These are phyloP conservation scores for Palaemon carinicauda DNA, from an alignment of 1,140 invertebrate genomes.

Conservation along the genomic window DNA sequence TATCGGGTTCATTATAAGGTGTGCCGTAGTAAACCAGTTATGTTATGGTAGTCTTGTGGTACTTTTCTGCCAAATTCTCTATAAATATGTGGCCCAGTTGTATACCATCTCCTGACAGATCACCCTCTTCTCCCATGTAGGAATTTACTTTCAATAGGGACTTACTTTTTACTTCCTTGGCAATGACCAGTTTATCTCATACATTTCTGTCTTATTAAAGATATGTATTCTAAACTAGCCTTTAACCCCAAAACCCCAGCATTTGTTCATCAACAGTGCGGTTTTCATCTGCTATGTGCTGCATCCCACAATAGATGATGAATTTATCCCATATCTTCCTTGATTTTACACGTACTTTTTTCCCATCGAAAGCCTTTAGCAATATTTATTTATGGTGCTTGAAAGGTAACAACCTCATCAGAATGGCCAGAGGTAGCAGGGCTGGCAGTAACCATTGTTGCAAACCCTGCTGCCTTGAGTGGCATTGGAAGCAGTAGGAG, in stretches of 20 bases:
- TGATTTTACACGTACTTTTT: too few species aligned
- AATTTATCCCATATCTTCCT: too few species aligned
- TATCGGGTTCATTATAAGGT: too few species aligned
- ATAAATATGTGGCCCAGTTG: slow-evolving; percentile 38
- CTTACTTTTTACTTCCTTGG: slow-evolving; percentile 40
- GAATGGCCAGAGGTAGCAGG: too few species aligned
- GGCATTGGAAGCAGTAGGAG: too few species aligned
- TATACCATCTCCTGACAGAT: background rate
- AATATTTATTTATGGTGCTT: too few species aligned
- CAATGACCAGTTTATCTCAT: slow-evolving; percentile 61
- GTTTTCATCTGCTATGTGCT: slow-evolving; percentile 2
- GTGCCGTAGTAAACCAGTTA: slow-evolving; percentile 59
- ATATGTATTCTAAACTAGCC: slow-evolving; percentile 62
- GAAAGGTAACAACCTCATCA: too few species aligned
- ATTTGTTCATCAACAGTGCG: slow-evolving; percentile 62
- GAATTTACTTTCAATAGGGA: slow-evolving; percentile 44
- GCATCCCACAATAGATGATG: too few species aligned
- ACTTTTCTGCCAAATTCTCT: slow-evolving; percentile 13
- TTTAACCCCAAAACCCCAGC: slow-evolving; percentile 59
- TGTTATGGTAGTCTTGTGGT: slow-evolving; percentile 48
- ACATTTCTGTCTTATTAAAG: slow-evolving; percentile 60
- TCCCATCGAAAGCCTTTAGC: too few species aligned
- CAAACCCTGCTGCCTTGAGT: too few species aligned
- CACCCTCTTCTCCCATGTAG: slow-evolving; percentile 40
- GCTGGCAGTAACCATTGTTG: too few species aligned